Percentiles rank a stretch among this genome's conserved stretches.
Evolutionary conservation across 2,797 vertebrate species (phyloP).

Genomic region (Columba guinea): DNA sequence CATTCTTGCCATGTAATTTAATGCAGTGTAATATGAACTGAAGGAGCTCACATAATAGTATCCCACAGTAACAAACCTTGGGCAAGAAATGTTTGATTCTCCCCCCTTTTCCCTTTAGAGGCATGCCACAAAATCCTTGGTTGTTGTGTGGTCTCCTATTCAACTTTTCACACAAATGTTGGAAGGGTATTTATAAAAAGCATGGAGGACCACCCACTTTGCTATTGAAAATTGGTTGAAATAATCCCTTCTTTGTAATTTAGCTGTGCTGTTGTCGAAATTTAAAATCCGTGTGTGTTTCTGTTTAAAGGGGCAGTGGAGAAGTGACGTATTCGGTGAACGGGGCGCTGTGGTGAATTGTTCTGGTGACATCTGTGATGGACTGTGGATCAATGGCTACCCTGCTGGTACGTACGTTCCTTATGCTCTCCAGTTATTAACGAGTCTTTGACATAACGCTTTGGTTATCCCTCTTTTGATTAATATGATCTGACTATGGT

Average conservation of each 20-base stretch:
- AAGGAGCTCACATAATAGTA: slow-evolving; percentile 52
- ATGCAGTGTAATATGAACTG: neutral
- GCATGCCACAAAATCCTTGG: slow-evolving; percentile 58
- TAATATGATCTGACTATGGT: slow-evolving; percentile 29
- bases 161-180: slow-evolving; percentile 64
- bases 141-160: slow-evolving; percentile 70
- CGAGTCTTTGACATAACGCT: slow-evolving; percentile 13
- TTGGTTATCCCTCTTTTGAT: slow-evolving; percentile 28
- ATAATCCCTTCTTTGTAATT: slow-evolving; percentile 73
- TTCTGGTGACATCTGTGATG: slow-evolving; percentile 74
- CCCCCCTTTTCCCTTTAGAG: neutral
- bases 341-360: slow-evolving; percentile 68
- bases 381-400: slow-evolving; percentile 74
- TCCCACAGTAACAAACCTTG: slow-evolving; percentile 59
- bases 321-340: slow-evolving; percentile 70
- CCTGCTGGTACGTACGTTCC: slow-evolving; percentile 67
- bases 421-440: slow-evolving; percentile 41
- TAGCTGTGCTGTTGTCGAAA: slow-evolving; percentile 53
- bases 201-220: slow-evolving; percentile 71
- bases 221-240: slow-evolving; percentile 69
- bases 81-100: slow-evolving; percentile 52
- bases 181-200: slow-evolving; percentile 70
- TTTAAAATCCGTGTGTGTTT: slow-evolving; percentile 49
- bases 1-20: slow-evolving; percentile 38
- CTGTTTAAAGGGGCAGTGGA: slow-evolving; percentile 77